Evolutionary conservation across 2,113 vertebrate species (phyloP).

Genomic region (Oostethus manadensis): DNA sequence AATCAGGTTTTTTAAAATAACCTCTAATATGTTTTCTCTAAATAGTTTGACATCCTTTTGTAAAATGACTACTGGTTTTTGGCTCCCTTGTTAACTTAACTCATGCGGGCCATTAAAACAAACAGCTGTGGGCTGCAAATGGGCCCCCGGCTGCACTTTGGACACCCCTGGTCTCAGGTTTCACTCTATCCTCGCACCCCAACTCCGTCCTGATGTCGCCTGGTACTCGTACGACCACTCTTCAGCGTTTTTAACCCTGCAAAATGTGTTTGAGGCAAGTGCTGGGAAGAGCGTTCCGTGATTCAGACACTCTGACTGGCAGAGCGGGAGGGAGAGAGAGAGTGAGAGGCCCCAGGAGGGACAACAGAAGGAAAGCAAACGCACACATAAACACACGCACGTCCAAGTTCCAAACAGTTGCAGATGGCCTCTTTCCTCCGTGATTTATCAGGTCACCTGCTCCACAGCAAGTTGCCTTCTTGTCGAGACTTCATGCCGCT

Average conservation of each 20-base stretch:
- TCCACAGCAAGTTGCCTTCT: conserved; percentile 36
- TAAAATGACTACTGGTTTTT: no score
- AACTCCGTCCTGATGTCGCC: conserved; percentile 11
- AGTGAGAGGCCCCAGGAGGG: conserved; percentile 64
- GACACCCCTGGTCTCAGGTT: neutral
- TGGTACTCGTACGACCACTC: conserved; percentile 6
- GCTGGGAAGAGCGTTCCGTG: conserved; percentile 49
- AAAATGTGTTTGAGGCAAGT: conserved; percentile 55
- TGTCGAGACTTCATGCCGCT: conserved; percentile 48
- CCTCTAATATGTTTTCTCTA: no score
- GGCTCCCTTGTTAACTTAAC: no score
- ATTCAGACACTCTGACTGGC: conserved; percentile 60
- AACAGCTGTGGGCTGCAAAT: neutral
- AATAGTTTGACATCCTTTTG: no score
- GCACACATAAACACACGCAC: conserved; percentile 27
- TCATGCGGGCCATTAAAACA: neutral
- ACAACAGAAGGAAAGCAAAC: conserved; percentile 64
- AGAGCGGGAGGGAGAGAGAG: conserved; percentile 46
- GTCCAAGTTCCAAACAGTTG: conserved; percentile 62
- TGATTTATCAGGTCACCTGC: conserved; percentile 57
- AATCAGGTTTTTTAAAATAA: no score
- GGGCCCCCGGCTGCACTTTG: neutral
- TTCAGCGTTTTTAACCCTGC: conserved; percentile 13
- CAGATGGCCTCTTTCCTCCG: conserved; percentile 63
- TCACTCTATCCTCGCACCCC: neutral